phyloP scores from a whole-genome alignment of 2,113 vertebrate species.

The Cheirogaleus medius region DNA sequence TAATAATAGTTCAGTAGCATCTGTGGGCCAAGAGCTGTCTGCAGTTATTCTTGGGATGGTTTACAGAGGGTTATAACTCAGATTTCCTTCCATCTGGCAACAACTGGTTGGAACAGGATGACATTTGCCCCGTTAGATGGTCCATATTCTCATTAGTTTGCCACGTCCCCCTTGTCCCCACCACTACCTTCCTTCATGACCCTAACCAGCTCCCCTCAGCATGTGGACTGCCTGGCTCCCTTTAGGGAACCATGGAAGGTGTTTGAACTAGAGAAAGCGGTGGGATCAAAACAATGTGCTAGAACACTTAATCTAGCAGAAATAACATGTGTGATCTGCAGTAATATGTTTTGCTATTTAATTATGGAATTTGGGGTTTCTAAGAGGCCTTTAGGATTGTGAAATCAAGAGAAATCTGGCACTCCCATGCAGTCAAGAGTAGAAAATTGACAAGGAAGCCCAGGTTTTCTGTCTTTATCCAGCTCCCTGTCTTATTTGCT shows the following conservation, averaged over 20 bases:
- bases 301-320: neutral
- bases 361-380: neutral
- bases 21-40: neutral
- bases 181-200: neutral
- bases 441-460: neutral
- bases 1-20: neutral
- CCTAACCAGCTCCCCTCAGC: neutral
- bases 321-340: neutral
- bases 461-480: neutral
- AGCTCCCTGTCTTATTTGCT: neutral
- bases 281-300: neutral
- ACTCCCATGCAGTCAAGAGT: neutral
- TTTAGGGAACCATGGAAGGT: neutral
- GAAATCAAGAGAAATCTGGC: neutral
- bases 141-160: neutral
- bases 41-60: neutral
- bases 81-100: neutral
- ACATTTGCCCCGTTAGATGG: neutral
- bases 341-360: neutral
- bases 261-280: neutral
- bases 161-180: fast-evolving
- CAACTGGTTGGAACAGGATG: neutral
- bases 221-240: neutral
- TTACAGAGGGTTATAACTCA: neutral
- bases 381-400: neutral